Base-by-base conservation (phyloP, 1,140 invertebrate species). In the Dendroctonus valens region DNA sequence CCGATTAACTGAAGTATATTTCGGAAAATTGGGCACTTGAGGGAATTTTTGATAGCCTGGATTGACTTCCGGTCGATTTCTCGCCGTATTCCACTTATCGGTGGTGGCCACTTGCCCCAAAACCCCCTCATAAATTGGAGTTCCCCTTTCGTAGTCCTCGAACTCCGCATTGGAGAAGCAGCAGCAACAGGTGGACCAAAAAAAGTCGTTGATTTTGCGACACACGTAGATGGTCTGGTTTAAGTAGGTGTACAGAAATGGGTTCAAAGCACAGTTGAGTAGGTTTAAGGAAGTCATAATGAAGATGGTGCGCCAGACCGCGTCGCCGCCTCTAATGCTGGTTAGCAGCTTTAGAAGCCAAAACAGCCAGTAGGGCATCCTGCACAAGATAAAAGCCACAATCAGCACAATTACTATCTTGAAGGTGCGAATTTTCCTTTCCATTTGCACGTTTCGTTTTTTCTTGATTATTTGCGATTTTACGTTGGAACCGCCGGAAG, bases 171-270 rank as follows among this genome's bases (percentile, higher is more conserved):
- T 75, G 0, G 73, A 74, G 46, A 70, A 77, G 46, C 72, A 77
- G 59, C 74, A 77, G 53, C 73, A 78, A 15, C 72, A 73, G 14
- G 75, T 71, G 54, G 73, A 69, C 9, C 63, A 72, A 2, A 71
- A 51, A 49, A 74, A 73, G 52, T 74, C 70, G 7, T 67, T 65
- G 41, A 69, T 62, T 42, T 70, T 52, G 7, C 51, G 59, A 11
- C 60, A 65, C 6, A 69, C 61, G 7, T 70, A 61, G 5, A 84
- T 72, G 7, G 83, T 81, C 65, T 82, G 79, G 14, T 82, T 79
- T 5, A 85, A 73, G 68, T 84, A 86, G 0, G 82, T 80, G 62
- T 85, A 86, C 6, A 86, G 73, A 50, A 85, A 78, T 3, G 84
- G 84, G 78, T 86, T 83, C 5, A 85, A 26, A 2, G 79, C 78